A percentile compares a stretch with the other conserved stretches of the same genome.
These are phyloP conservation scores for Phaethornis superciliosus DNA, from an alignment of 2,113 vertebrate genomes.

Conservation along the genomic window DNA sequence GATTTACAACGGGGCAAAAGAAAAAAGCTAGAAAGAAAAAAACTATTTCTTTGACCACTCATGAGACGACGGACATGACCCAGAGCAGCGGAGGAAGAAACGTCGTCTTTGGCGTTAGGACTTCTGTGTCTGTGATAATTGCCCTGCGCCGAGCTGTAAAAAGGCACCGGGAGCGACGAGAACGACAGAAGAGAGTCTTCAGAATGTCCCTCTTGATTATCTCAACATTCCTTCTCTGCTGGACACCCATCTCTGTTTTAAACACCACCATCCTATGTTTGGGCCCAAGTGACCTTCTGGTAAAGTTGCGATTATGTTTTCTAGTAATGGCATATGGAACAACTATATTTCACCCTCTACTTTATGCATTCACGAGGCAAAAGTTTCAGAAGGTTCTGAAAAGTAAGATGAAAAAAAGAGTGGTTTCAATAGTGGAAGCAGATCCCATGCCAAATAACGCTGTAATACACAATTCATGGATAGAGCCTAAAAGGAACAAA, in stretches of 20 bases:
- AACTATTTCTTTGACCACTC: conserved; percentile 89
- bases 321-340: conserved; percentile 99
- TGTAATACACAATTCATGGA: conserved; percentile 98
- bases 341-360: conserved; percentile 95
- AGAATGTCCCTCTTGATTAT: conserved; percentile 97
- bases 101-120: conserved; percentile 91
- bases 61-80: conserved; percentile 84
- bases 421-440: conserved; percentile 97
- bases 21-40: conserved; percentile 96
- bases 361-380: conserved; percentile 97
- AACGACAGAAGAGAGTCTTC: conserved; percentile 95
- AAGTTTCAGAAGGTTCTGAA: conserved; percentile 99
- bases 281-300: conserved; percentile 91
- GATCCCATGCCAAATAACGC: conserved; percentile 94
- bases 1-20: conserved; percentile 91
- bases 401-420: conserved; percentile 99
- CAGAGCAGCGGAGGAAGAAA: conserved; percentile 87
- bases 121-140: conserved; percentile 97
- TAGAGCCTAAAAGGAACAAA: conserved; percentile 96
- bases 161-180: conserved; percentile 93
- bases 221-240: conserved; percentile 97
- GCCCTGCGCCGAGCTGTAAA: conserved; percentile 94
- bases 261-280: conserved; percentile 95
- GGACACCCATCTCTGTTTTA: conserved; percentile 96
- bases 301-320: conserved; percentile 94